phyloP scores from a whole-genome alignment of 2,113 vertebrate genomes.

The Ornithorhynchus anatinus region DNA sequence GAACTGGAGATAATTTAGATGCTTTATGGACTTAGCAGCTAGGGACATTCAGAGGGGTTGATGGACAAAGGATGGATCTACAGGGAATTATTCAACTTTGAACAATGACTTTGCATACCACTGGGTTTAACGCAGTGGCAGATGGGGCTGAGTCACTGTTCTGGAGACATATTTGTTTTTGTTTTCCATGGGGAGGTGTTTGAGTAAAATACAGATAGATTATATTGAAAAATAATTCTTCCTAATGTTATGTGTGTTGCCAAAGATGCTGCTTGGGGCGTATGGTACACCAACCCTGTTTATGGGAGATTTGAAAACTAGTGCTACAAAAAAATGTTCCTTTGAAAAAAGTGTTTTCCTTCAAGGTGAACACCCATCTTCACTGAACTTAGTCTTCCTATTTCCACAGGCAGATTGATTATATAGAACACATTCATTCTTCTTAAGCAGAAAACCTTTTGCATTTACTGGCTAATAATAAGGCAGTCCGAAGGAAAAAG shows the following conservation, averaged over 20 bases:
- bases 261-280: background rate
- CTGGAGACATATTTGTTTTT: constrained; percentile 43
- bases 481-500: background rate
- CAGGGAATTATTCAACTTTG: constrained; percentile 35
- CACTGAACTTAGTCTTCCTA: background rate
- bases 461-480: background rate
- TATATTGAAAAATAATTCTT: constrained; percentile 22
- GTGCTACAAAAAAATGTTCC: background rate
- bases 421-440: background rate
- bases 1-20: constrained; percentile 34
- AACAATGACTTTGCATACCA: constrained; percentile 36
- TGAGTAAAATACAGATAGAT: constrained; percentile 24
- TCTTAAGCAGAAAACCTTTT: background rate
- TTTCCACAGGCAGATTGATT: background rate
- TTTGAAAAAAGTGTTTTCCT: background rate
- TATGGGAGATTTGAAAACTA: constrained; percentile 4
- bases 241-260: constrained; percentile 1
- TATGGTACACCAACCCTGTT: background rate
- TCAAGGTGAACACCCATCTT: background rate
- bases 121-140: constrained; percentile 26
- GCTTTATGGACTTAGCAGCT: constrained; percentile 49
- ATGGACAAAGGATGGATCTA: constrained; percentile 46
- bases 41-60: constrained; percentile 30
- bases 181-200: constrained; percentile 34
- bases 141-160: constrained; percentile 48